These are phyloP conservation scores for Tupiocoris notatus DNA, from an alignment of 2,888 invertebrate genomes.

Conservation along the genomic window DNA sequence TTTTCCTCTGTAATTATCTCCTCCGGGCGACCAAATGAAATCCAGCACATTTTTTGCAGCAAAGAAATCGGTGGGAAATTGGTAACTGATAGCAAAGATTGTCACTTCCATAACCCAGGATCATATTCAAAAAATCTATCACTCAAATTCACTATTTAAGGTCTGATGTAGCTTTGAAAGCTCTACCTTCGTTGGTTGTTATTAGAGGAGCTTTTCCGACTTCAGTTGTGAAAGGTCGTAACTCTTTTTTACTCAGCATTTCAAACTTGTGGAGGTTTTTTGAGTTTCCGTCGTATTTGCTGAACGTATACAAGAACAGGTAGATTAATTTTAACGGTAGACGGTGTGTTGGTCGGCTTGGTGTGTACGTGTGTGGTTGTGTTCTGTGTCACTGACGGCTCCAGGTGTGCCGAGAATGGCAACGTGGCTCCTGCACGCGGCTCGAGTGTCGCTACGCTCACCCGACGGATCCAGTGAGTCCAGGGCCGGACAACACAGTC, in stretches of 20 bases:
- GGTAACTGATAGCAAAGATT: too few relatives aligned
- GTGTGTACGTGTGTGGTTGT: slow-evolving; percentile 37
- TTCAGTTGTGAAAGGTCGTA: not conserved
- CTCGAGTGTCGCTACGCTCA: slow-evolving; percentile 98
- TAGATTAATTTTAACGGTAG: not conserved
- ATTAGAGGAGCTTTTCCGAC: not conserved
- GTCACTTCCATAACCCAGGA: too few relatives aligned
- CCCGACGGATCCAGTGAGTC: slow-evolving; percentile 87
- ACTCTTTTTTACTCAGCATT: too few relatives aligned
- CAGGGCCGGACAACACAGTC: slow-evolving; percentile 97
- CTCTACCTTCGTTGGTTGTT: not conserved
- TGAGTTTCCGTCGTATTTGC: too few relatives aligned
- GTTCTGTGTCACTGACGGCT: slow-evolving; percentile 50
- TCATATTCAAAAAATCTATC: too few relatives aligned
- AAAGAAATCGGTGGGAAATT: too few relatives aligned
- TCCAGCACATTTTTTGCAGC: too few relatives aligned
- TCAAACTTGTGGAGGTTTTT: too few relatives aligned
- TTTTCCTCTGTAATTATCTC: too few relatives aligned
- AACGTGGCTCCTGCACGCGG: slow-evolving; percentile 97
- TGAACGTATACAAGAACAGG: too few relatives aligned
- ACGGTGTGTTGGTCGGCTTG: slow-evolving; percentile 13
- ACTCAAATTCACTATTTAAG: too few relatives aligned
- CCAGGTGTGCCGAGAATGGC: slow-evolving; percentile 97
- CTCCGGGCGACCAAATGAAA: too few relatives aligned
- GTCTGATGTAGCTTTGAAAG: slow-evolving; percentile 21